Evolutionary conservation across 2,888 invertebrate species (phyloP), one percentile per base, ranked within the genome.

Genomic region (Limnephilus lunatus): DNA sequence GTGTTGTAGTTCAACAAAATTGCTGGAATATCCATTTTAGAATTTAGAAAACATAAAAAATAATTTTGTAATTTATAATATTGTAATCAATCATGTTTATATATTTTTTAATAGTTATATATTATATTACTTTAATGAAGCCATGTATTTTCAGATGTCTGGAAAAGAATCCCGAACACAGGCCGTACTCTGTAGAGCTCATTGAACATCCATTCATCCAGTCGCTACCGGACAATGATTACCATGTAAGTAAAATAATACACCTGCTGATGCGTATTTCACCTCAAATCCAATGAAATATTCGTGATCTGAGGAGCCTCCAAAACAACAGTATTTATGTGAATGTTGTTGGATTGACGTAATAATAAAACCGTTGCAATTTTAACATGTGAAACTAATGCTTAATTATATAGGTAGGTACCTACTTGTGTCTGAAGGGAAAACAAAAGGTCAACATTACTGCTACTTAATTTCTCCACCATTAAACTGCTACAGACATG

Each of bases 171-270:
- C 97, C 97, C 1, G 98, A 98, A 94, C 98, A 98, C 95, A 97
- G 98, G 30, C 98, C 98, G 0, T 98, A 97, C 95, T 97, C 98
- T 95, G 95, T 97, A 94, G 98, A 98, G 95, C 96, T 99, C 93
- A 96, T 97, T 93, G 98, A 98, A 94, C 99, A 99, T 96, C 98
- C 98, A 0, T 98, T 98, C 94, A 95, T 98, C 93, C 97, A 97
- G 85, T 97, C 97, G 93, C 96, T 98, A 25, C 97, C 98, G 1
- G 98, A 98, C 94, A 98, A 98, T 94, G 98, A 98, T 94, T 97
- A 97, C 94, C 97, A 98, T 94, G 98, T 98, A 96, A 96, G 96
- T 94, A 39, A 53, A 31, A 81, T 25, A 35, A n/a, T 35, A 12
- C 1, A 2, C 35, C 35, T 83, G 19, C 25, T 19, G 35, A 35